phyloP scores from a whole-genome alignment of 2,888 invertebrate species.

The Sacculina carcini region DNA sequence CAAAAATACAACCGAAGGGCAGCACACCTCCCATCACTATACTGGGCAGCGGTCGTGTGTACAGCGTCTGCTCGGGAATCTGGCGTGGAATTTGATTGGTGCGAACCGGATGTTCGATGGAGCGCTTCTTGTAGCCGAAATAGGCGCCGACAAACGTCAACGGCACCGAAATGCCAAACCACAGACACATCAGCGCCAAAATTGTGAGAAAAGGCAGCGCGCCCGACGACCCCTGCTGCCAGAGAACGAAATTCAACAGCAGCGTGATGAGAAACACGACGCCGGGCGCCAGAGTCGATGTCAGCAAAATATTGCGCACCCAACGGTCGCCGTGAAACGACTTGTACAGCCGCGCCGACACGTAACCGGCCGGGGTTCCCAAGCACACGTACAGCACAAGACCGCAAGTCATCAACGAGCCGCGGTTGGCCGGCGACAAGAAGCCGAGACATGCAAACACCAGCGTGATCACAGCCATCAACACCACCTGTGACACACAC shows the following conservation, averaged over 20 bases:
- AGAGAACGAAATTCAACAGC: slow-evolving; percentile 80
- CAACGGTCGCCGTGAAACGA: slow-evolving; percentile 95
- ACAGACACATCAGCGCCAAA: slow-evolving; percentile 69
- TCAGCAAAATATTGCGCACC: slow-evolving; percentile 91
- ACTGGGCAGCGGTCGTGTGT: slow-evolving; percentile 83
- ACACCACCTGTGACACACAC: too few species aligned
- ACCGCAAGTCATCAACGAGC: slow-evolving; percentile 93
- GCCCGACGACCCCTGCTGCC: slow-evolving; percentile 86
- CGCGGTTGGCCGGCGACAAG: slow-evolving; percentile 91
- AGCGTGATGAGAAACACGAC: slow-evolving; percentile 92
- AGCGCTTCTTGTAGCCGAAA: slow-evolving; percentile 90
- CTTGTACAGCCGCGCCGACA: slow-evolving; percentile 89
- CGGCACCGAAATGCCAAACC: slow-evolving; percentile 97
- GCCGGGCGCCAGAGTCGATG: slow-evolving; percentile 86
- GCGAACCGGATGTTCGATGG: slow-evolving; percentile 26
- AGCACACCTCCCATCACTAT: slow-evolving; percentile 94
- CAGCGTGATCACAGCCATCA: slow-evolving; percentile 17
- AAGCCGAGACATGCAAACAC: slow-evolving; percentile 98
- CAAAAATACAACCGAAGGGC: slow-evolving; percentile 95
- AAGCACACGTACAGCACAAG: slow-evolving; percentile 88
- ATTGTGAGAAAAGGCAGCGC: slow-evolving; percentile 91
- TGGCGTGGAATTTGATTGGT: slow-evolving; percentile 97
- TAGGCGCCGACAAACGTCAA: slow-evolving; percentile 93
- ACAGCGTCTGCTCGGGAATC: slow-evolving; percentile 94
- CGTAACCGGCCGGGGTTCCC: slow-evolving; percentile 88